A percentile compares a stretch with the other conserved stretches of the same genome.
Evolutionary conservation across 1,140 invertebrate species (phyloP).

Genomic region (Meloidogyne floridensis): DNA sequence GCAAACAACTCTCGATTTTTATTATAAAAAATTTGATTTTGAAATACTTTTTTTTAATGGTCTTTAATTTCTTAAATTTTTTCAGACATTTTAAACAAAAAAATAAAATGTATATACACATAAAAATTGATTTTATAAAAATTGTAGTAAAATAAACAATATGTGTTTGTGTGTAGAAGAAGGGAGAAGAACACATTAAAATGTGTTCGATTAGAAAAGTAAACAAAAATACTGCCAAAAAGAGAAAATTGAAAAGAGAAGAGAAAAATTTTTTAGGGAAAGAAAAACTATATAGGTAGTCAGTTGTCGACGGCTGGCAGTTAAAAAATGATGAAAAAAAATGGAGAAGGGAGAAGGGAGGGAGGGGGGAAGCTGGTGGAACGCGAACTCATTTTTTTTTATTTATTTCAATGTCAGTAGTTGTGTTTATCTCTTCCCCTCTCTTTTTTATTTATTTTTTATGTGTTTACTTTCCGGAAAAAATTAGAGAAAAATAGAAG

Average conservation of each 20-base stretch:
- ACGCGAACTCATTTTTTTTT: neutral
- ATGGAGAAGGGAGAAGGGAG: neutral
- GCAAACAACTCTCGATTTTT: too few relatives aligned
- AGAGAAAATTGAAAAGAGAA: neutral
- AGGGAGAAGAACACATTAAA: neutral
- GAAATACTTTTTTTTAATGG: too few relatives aligned
- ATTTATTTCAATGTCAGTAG: neutral
- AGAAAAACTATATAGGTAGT: neutral
- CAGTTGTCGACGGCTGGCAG: conserved; percentile 1
- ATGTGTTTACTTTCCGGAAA: neutral
- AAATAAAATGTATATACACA: too few relatives aligned
- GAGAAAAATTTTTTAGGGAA: neutral
- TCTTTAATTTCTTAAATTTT: too few relatives aligned
- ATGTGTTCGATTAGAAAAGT: neutral
- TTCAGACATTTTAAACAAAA: too few relatives aligned
- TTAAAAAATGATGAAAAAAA: conserved; percentile 4
- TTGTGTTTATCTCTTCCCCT: neutral
- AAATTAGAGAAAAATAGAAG: neutral
- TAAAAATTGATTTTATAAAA: neutral
- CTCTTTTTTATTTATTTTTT: neutral
- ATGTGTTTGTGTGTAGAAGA: neutral
- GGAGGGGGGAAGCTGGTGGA: neutral
- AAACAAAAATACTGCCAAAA: conserved; percentile 9
- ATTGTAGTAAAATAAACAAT: neutral
- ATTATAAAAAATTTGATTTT: too few relatives aligned